Evolutionary conservation across 92 coral and sea anemone genomes (phyloP).

Genomic region (Phenganax marumi): DNA sequence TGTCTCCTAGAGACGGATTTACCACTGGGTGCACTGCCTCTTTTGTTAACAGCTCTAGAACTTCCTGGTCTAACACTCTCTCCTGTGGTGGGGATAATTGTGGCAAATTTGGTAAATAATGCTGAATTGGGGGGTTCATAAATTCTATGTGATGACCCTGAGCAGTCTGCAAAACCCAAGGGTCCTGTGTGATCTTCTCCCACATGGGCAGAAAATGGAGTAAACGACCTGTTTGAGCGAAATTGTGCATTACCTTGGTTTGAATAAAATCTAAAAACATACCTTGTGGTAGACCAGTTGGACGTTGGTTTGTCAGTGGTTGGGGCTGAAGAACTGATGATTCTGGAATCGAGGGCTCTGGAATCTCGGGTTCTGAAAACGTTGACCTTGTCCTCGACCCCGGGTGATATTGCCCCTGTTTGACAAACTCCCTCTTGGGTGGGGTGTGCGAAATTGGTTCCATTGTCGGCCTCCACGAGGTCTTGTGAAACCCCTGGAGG

Average conservation of each 20-base stretch:
- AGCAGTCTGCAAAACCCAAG: conserved; percentile 11
- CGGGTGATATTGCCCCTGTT: neutral
- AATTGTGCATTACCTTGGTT: conserved; percentile 1
- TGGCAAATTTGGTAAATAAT: neutral
- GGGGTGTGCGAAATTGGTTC: conserved; percentile 5
- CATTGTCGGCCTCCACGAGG: conserved; percentile 29
- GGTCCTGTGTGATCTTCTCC: conserved; percentile 21
- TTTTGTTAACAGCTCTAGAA: no score
- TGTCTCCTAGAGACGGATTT: no score
- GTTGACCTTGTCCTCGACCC: neutral
- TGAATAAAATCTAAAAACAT: conserved; percentile 14
- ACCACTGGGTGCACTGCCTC: no score
- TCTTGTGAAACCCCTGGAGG: conserved; percentile 12
- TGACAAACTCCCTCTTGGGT: neutral
- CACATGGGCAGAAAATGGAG: neutral
- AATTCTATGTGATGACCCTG: conserved; percentile 26
- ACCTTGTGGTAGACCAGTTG: conserved; percentile 18
- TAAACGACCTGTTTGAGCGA: conserved; percentile 21
- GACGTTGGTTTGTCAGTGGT: conserved; percentile 26
- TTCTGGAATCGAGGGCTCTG: conserved; percentile 19
- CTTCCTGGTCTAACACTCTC: no score
- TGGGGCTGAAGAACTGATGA: conserved; percentile 19
- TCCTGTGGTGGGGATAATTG: neutral
- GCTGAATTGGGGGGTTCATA: conserved; percentile 1
- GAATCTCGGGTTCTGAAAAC: conserved; percentile 10